phyloP scores from a whole-genome alignment of 64 coral and sea anemone genomes.

The Stichodactyla helianthus region DNA sequence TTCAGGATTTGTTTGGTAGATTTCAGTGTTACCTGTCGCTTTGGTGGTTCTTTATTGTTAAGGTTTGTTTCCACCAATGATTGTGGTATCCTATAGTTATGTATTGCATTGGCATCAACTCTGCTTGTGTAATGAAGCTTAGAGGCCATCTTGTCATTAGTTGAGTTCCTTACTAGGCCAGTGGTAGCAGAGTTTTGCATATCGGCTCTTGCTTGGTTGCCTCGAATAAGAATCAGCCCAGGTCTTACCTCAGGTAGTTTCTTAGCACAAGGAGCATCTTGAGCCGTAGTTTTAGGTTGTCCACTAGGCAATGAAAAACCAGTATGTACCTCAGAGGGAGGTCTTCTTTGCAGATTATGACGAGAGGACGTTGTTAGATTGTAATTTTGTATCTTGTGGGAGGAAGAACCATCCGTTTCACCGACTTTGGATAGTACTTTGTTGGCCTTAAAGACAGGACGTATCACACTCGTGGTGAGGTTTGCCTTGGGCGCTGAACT shows the following conservation, averaged over 20 bases:
- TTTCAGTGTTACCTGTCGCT: not conserved
- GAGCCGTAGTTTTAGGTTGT: not conserved
- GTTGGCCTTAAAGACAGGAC: not conserved
- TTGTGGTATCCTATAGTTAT: not conserved
- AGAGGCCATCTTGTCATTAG: not conserved
- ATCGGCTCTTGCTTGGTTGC: not conserved
- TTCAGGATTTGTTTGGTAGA: too few species aligned
- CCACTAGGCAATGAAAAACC: not conserved
- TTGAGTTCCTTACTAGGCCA: not conserved
- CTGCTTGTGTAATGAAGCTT: not conserved
- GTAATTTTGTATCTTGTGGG: not conserved
- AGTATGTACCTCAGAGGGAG: not conserved
- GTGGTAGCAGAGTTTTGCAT: not conserved
- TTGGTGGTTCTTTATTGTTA: not conserved
- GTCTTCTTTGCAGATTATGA: not conserved
- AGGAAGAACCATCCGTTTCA: not conserved
- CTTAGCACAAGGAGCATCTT: not conserved
- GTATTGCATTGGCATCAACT: not conserved
- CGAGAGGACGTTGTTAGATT: not conserved
- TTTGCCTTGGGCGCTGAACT: not conserved
- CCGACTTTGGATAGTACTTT: not conserved
- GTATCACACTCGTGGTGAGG: not conserved
- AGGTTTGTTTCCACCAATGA: not conserved
- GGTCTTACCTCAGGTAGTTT: slow-evolving; percentile 10
- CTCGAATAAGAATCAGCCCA: not conserved